phyloP scores from a whole-genome alignment of 1,140 invertebrate genomes.

The Drosophila tristis region DNA sequence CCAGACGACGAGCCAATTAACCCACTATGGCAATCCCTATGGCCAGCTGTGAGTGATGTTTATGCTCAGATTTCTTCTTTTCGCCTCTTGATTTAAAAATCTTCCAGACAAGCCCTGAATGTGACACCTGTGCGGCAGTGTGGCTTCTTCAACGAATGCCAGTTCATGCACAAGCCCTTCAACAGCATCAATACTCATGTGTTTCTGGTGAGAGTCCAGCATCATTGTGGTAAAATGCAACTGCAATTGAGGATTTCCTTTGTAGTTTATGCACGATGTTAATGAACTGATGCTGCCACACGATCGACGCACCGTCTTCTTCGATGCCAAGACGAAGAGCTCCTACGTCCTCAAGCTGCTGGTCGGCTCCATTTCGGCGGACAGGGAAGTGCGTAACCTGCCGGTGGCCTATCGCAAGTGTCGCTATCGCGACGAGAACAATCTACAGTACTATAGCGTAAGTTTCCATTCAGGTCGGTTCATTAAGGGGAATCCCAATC shows the following conservation, averaged over 20 bases:
- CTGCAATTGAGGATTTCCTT: too few relatives aligned
- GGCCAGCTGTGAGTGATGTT: conserved; percentile 42
- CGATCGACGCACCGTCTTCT: conserved; percentile 48
- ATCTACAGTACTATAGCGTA: conserved; percentile 63
- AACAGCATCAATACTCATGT: conserved; percentile 31
- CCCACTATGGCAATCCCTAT: conserved; percentile 61
- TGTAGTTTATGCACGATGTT: conserved; percentile 68
- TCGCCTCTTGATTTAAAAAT: neutral
- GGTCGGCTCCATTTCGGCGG: conserved; percentile 54
- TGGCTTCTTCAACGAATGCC: conserved; percentile 46
- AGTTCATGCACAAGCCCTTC: conserved; percentile 39
- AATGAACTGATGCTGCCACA: conserved; percentile 64
- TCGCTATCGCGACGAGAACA: conserved; percentile 66
- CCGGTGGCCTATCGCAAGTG: conserved; percentile 77
- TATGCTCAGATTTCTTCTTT: neutral
- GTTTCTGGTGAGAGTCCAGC: conserved; percentile 23
- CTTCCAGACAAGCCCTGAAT: conserved; percentile 7
- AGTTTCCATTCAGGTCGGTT: conserved; percentile 1
- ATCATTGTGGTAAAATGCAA: neutral
- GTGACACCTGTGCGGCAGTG: conserved; percentile 26
- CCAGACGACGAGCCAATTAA: conserved; percentile 57
- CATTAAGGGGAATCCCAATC: neutral
- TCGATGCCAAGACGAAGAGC: conserved; percentile 32
- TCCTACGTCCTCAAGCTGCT: conserved; percentile 55
- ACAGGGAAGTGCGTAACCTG: conserved; percentile 63